These are phyloP conservation scores for Heliangelus exortis DNA, from an alignment of 2,797 vertebrate species.

Conservation along the genomic window DNA sequence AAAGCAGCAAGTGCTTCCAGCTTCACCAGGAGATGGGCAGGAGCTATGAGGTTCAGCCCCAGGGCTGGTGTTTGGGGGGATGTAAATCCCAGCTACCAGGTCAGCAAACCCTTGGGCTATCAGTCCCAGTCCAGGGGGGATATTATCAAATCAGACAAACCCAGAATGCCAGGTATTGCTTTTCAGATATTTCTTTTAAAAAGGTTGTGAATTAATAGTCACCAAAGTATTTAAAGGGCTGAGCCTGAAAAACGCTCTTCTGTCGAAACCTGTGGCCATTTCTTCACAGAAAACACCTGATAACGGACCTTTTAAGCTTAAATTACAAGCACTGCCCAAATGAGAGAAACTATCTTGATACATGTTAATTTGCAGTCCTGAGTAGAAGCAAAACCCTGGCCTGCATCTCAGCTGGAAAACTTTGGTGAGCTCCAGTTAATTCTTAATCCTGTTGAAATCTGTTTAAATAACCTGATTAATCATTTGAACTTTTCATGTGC, in stretches of 20 bases:
- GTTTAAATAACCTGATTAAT: slow-evolving; percentile 53
- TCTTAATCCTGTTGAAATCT: slow-evolving; percentile 56
- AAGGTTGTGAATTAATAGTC: background rate
- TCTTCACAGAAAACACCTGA: background rate
- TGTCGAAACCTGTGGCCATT: background rate
- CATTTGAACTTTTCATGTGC: slow-evolving; percentile 17
- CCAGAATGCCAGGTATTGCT: background rate
- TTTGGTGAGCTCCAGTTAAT: slow-evolving; percentile 44
- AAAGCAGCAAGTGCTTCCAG: background rate
- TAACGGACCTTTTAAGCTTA: background rate
- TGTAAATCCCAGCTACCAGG: background rate
- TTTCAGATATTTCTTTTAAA: background rate
- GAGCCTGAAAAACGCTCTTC: background rate
- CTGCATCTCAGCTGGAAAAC: slow-evolving; percentile 19
- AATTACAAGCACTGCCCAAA: background rate
- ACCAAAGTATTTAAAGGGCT: background rate
- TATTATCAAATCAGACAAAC: background rate
- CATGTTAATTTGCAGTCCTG: slow-evolving; percentile 22
- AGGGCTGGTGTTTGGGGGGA: background rate
- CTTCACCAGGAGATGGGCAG: background rate
- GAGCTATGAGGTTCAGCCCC: background rate
- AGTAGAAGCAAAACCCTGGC: background rate
- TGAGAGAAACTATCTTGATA: slow-evolving; percentile 28
- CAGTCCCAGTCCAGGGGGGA: background rate
- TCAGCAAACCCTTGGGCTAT: background rate